Evolutionary conservation across 2,113 vertebrate species (phyloP).

Genomic region (Pipa parva): DNA sequence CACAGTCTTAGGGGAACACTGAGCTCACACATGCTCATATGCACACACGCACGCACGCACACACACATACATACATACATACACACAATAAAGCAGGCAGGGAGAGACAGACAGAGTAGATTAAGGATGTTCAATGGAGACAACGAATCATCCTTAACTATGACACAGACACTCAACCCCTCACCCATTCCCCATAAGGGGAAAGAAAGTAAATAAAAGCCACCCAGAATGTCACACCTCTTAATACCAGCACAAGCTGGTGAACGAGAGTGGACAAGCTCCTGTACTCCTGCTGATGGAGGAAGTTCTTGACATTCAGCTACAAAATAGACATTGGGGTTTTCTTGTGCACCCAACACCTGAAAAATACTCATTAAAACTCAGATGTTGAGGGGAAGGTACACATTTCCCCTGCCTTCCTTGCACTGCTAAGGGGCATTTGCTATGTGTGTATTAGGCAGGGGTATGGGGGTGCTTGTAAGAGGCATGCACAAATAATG

Average conservation of each 20-base stretch:
- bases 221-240: slow-evolving; percentile 27
- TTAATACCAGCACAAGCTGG: slow-evolving; percentile 34
- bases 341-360: slow-evolving; percentile 20
- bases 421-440: slow-evolving; percentile 31
- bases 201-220: slow-evolving; percentile 21
- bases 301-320: slow-evolving; percentile 22
- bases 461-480: slow-evolving; percentile 33
- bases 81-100: slow-evolving; percentile 38
- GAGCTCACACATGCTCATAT: slow-evolving; percentile 21
- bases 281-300: slow-evolving; percentile 14
- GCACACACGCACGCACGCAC: slow-evolving; percentile 23
- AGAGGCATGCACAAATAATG: slow-evolving; percentile 41
- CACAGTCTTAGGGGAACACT: slow-evolving; percentile 24
- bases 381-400: slow-evolving; percentile 15
- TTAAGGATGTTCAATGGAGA: slow-evolving; percentile 32
- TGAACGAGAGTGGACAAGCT: slow-evolving; percentile 24
- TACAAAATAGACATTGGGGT: slow-evolving; percentile 22
- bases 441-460: slow-evolving; percentile 34
- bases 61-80: too few relatives aligned
- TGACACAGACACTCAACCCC: slow-evolving; percentile 28
- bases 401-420: slow-evolving; percentile 30
- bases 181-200: slow-evolving; percentile 9
- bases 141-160: slow-evolving; percentile 30
- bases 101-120: slow-evolving; percentile 30
- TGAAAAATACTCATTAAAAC: slow-evolving; percentile 27